Conservation (phyloP, 2,888 invertebrate genomes). For the Archips xylosteana region DNA sequence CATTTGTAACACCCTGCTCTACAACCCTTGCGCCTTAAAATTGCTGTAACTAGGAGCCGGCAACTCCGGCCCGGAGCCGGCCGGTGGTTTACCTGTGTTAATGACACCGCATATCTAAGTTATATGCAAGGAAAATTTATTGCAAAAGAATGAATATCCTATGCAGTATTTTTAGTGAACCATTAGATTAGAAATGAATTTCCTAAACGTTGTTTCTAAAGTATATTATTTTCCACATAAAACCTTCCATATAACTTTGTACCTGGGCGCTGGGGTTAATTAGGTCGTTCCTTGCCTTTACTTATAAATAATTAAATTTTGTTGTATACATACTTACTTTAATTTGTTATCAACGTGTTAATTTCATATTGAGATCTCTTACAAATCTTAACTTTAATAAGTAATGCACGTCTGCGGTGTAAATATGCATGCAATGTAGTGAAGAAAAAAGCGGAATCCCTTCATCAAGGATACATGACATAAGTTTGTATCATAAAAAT, state of each 20-base stretch:
- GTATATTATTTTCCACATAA: neutral
- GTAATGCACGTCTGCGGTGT: neutral
- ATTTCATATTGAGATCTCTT: neutral
- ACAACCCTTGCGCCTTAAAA: neutral
- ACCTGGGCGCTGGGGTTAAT: neutral
- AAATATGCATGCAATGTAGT: neutral
- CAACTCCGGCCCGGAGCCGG: too few species aligned
- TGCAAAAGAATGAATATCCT: neutral
- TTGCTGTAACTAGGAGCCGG: too few species aligned
- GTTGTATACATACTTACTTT: neutral
- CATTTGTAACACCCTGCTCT: slow-evolving; percentile 27
- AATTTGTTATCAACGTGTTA: neutral
- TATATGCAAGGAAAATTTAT: neutral
- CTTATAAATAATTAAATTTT: neutral
- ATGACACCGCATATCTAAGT: neutral
- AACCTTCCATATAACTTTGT: neutral
- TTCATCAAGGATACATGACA: neutral
- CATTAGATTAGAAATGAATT: too few species aligned
- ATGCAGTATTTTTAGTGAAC: neutral
- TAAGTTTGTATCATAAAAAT: neutral
- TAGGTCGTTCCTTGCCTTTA: neutral
- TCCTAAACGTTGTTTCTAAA: neutral
- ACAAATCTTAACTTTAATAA: neutral
- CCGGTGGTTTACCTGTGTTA: neutral
- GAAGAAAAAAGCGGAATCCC: neutral